Evolutionary conservation across 2,888 invertebrate genomes (phyloP).

Genomic region (Notodonta dromedarius): DNA sequence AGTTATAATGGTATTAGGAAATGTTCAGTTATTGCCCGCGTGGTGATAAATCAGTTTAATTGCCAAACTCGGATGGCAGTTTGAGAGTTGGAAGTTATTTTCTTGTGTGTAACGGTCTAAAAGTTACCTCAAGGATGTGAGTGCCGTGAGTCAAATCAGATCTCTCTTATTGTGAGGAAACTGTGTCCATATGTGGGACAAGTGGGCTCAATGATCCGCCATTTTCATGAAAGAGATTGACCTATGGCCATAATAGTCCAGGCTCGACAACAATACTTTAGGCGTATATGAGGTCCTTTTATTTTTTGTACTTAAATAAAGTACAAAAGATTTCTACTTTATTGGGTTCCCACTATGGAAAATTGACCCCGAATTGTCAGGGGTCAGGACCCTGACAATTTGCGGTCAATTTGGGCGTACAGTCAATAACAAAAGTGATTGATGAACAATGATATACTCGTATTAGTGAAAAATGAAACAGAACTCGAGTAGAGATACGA

Average conservation of each 20-base stretch:
- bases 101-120: background rate
- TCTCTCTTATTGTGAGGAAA: background rate
- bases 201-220: background rate
- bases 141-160: background rate
- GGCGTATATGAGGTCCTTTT: no score
- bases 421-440: no score
- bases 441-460: no score
- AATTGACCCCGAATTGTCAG: no score
- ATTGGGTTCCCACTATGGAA: no score
- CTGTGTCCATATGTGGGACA: background rate
- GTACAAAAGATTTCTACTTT: no score
- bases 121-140: no score
- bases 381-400: no score
- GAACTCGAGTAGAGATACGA: no score
- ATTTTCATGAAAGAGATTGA: background rate
- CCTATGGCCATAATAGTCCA: background rate
- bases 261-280: background rate
- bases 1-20: constrained; percentile 26
- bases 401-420: no score
- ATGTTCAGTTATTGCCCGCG: constrained; percentile 21
- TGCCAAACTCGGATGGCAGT: constrained; percentile 29
- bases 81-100: constrained; percentile 1
- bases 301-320: no score
- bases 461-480: no score
- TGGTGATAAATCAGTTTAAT: constrained; percentile 37